Evolutionary conservation across 1,140 invertebrate species (phyloP).

Genomic region (Drosophila bocki): DNA sequence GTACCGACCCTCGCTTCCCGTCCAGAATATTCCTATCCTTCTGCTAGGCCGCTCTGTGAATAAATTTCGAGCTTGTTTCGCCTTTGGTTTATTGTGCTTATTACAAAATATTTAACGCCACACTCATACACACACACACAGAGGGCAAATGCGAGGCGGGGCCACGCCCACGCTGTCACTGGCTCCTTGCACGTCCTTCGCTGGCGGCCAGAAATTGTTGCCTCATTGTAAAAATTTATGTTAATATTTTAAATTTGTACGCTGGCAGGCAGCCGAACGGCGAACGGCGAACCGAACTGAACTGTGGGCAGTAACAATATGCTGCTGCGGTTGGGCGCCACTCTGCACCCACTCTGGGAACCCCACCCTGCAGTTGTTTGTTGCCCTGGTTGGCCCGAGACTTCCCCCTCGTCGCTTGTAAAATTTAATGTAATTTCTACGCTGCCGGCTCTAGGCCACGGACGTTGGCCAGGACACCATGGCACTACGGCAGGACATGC

Average conservation of each 20-base stretch:
- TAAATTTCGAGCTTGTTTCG: conserved; percentile 48
- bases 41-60: conserved; percentile 19
- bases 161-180: conserved; percentile 39
- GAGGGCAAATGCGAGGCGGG: background rate
- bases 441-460: conserved; percentile 60
- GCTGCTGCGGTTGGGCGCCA: conserved; percentile 31
- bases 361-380: conserved; percentile 28
- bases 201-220: conserved; percentile 44
- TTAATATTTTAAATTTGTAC: conserved; percentile 67
- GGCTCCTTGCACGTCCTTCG: background rate
- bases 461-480: conserved; percentile 35
- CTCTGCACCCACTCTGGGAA: background rate
- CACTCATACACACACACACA: background rate
- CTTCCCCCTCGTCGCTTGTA: conserved; percentile 42
- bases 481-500: background rate
- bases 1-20: background rate
- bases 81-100: conserved; percentile 63
- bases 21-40: conserved; percentile 11
- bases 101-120: conserved; percentile 66
- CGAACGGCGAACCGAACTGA: conserved; percentile 12
- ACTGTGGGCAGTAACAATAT: conserved; percentile 40
- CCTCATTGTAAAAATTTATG: conserved; percentile 66
- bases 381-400: conserved; percentile 24
- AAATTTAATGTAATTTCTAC: conserved; percentile 70
- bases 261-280: conserved; percentile 9